Conservation (phyloP, 2,113 vertebrate genomes). For the Ciconia boyciana region DNA sequence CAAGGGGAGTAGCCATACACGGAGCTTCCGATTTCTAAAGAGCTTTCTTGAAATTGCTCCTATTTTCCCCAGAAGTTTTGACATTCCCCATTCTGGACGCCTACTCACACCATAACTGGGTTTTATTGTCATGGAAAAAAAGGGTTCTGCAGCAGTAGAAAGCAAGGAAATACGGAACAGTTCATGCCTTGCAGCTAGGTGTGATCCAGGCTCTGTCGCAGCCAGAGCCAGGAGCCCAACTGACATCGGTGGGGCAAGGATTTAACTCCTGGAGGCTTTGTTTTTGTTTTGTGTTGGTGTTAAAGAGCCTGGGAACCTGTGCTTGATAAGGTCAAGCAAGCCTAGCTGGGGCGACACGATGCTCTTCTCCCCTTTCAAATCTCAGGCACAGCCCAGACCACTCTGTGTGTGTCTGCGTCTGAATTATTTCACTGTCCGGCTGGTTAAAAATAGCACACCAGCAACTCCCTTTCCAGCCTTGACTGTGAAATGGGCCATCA, state of each 20-base stretch:
- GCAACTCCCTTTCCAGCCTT: constrained; percentile 48
- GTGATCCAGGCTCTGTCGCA: neutral
- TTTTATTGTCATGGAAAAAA: neutral
- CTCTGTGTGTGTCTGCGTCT: neutral
- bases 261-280: neutral
- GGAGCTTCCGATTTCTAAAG: neutral
- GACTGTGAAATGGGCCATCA: neutral
- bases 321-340: neutral
- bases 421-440: constrained; percentile 51
- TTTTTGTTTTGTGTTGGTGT: neutral
- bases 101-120: neutral
- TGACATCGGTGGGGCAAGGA: neutral
- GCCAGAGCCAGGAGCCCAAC: neutral
- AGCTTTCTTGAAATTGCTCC: neutral
- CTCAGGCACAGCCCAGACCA: neutral
- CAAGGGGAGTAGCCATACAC: neutral
- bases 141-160: neutral
- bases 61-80: neutral
- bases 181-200: neutral
- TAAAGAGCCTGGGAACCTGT: neutral
- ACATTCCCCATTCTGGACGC: neutral
- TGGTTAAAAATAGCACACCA: constrained; percentile 59
- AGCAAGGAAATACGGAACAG: neutral
- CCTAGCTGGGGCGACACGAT: neutral
- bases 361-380: neutral